phyloP scores from a whole-genome alignment of 2,888 invertebrate genomes.

The Hedychridium roseum region DNA sequence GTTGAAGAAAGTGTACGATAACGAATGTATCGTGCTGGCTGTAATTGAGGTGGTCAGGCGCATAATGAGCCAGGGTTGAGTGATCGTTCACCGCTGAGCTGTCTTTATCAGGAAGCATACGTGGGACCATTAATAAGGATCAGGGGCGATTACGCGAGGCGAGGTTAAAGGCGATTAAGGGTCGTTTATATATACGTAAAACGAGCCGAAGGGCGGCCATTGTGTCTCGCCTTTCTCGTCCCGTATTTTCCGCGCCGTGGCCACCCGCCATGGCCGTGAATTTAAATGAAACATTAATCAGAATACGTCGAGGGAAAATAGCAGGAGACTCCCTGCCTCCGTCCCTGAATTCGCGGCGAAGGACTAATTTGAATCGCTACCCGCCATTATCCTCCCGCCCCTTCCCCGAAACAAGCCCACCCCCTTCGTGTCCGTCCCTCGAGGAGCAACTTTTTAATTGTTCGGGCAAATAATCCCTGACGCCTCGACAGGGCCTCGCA shows the following conservation, averaged over 20 bases:
- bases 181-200: conserved; percentile 1
- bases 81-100: too few species aligned
- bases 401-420: conserved; percentile 15
- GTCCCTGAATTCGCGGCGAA: conserved; percentile 17
- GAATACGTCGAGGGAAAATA: conserved; percentile 25
- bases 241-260: conserved; percentile 7
- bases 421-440: not conserved
- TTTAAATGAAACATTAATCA: conserved; percentile 39
- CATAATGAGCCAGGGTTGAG: too few species aligned
- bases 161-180: conserved; percentile 10
- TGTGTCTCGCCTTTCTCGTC: not conserved
- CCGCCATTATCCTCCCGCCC: conserved; percentile 9
- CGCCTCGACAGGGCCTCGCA: too few species aligned
- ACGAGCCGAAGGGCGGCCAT: conserved; percentile 9
- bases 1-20: too few species aligned
- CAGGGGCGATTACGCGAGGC: conserved; percentile 3
- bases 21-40: too few species aligned
- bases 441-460: conserved; percentile 2
- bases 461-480: not conserved
- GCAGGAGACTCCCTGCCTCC: conserved; percentile 12
- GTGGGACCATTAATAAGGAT: conserved; percentile 22
- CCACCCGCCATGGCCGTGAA: conserved; percentile 19
- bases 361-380: conserved; percentile 31
- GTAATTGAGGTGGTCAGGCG: too few species aligned
- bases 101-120: too few species aligned